These are phyloP conservation scores for Miltochrista miniata DNA, from an alignment of 2,888 invertebrate genomes.

Conservation along the genomic window DNA sequence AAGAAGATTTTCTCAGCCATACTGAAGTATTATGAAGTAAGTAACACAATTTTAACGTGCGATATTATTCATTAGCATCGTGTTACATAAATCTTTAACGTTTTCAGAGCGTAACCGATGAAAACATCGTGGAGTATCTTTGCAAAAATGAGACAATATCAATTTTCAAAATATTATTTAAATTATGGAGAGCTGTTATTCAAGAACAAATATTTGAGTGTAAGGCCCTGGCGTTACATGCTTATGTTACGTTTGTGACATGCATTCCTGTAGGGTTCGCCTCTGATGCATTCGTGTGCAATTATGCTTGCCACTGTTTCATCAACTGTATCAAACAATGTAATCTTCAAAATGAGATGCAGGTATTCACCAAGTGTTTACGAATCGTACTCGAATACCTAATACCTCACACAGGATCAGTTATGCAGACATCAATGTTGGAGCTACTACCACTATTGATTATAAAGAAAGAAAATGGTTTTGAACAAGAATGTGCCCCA, in stretches of 20 bases:
- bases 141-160: conserved; percentile 71
- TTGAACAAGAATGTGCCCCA: conserved; percentile 54
- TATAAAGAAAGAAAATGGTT: conserved; percentile 61
- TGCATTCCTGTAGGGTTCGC: conserved; percentile 63
- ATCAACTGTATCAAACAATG: conserved; percentile 75
- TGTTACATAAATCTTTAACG: background rate
- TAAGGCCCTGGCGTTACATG: conserved; percentile 81
- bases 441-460: conserved; percentile 81
- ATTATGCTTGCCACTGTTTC: conserved; percentile 81
- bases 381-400: conserved; percentile 65
- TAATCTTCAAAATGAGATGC: conserved; percentile 49
- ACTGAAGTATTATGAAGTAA: conserved; percentile 73
- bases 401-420: conserved; percentile 62
- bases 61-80: background rate
- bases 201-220: conserved; percentile 73
- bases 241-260: conserved; percentile 80
- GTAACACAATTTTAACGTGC: conserved; percentile 20
- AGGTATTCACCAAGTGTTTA: conserved; percentile 67
- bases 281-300: conserved; percentile 81
- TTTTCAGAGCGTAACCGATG: conserved; percentile 61
- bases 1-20: conserved; percentile 62
- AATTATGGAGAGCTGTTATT: conserved; percentile 75
- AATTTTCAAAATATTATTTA: conserved; percentile 81
- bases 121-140: conserved; percentile 62
- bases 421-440: conserved; percentile 75